A percentile compares a stretch with the other conserved stretches of the same genome.
Conservation (phyloP, 1,140 invertebrate genomes). For the Heliothis subflexa region DNA sequence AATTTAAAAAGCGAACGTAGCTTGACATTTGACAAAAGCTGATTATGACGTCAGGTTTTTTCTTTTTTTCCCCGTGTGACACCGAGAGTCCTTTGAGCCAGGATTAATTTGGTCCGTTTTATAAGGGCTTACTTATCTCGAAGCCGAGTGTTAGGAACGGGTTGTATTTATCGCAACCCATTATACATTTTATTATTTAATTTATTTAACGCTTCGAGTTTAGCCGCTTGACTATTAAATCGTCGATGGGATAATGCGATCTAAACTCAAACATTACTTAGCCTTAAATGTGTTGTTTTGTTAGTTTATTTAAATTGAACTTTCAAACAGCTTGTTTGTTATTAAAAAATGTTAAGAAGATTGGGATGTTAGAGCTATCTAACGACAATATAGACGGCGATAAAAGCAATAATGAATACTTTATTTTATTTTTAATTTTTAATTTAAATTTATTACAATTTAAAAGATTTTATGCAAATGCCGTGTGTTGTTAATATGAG, state of each 20-base stretch:
- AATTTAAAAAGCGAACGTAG: conserved; percentile 79
- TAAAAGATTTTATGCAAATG: conserved; percentile 40
- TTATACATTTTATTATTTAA: conserved; percentile 86
- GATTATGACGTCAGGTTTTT: conserved; percentile 85
- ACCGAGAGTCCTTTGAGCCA: conserved; percentile 77
- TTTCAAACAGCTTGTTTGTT: conserved; percentile 34
- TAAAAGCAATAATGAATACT: background rate
- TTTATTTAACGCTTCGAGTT: conserved; percentile 83
- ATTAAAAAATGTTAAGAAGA: conserved; percentile 27
- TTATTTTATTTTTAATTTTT: conserved; percentile 4
- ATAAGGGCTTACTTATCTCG: conserved; percentile 84
- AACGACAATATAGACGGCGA: background rate
- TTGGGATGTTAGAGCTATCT: conserved; percentile 3
- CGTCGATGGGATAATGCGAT: conserved; percentile 79
- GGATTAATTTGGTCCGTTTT: conserved; percentile 85
- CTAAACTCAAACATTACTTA: conserved; percentile 78
- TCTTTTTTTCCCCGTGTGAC: conserved; percentile 61
- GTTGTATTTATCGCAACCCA: conserved; percentile 84
- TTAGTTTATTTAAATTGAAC: conserved; percentile 60
- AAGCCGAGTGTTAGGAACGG: conserved; percentile 73
- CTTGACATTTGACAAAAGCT: conserved; percentile 86
- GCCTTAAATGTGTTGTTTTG: conserved; percentile 67
- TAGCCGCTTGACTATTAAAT: conserved; percentile 84
- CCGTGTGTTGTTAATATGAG: conserved; percentile 40
- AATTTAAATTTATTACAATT: conserved; percentile 26